A percentile compares a stretch with the other conserved stretches of the same genome.
Evolutionary conservation across 2,113 vertebrate genomes (phyloP).

Genomic region (Coracopsis vasa): DNA sequence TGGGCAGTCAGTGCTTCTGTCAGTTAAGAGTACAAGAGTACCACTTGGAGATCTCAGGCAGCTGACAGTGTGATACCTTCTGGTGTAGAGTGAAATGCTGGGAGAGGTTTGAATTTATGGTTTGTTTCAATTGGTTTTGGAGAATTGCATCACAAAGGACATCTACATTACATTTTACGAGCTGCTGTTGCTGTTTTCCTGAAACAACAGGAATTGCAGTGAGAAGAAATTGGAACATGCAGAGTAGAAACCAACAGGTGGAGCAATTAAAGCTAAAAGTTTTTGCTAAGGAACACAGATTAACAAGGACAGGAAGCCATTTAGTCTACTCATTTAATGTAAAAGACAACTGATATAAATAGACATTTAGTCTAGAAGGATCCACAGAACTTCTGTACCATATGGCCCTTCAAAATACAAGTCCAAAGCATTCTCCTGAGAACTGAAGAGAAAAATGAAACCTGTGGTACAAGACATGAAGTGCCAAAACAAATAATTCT

Average conservation of each 20-base stretch:
- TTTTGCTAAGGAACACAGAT: not conserved
- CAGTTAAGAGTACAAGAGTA: not conserved
- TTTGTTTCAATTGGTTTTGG: not conserved
- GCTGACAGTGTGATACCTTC: rapidly evolving
- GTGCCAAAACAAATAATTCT: not conserved
- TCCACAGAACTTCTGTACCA: not conserved
- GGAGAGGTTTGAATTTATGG: not conserved
- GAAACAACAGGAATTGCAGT: not conserved
- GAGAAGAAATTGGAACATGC: not conserved
- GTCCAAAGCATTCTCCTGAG: not conserved
- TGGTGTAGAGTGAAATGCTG: not conserved
- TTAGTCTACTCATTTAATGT: not conserved
- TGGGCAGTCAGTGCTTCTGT: not conserved
- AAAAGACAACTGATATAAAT: not conserved
- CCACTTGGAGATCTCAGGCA: not conserved
- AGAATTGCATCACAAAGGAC: not conserved
- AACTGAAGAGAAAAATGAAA: not conserved
- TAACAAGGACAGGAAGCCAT: not conserved
- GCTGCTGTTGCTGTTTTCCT: not conserved
- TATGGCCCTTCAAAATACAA: not conserved
- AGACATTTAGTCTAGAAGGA: not conserved
- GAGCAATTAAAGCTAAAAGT: not conserved
- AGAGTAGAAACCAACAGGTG: not conserved
- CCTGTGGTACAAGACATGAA: not conserved
- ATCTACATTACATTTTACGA: not conserved